Conservation (phyloP, 2,797 vertebrate genomes). For the Rachycentron canadum region DNA sequence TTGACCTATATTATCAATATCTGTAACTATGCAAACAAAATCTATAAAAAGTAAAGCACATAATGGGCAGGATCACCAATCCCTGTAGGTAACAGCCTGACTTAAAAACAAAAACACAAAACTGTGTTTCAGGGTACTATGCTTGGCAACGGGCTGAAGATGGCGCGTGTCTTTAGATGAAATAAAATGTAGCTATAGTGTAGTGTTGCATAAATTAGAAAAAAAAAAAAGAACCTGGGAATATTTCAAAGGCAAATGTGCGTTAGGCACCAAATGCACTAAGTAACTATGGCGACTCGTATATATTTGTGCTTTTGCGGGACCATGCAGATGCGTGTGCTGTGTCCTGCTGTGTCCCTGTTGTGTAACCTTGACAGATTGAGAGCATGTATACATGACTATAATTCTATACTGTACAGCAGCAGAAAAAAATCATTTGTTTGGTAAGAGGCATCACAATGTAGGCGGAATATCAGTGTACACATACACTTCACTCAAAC, state of each 20-base stretch:
- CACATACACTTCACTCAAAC: neutral
- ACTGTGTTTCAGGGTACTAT: neutral
- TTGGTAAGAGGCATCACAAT: slow-evolving; percentile 39
- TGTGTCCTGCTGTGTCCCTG: slow-evolving; percentile 28
- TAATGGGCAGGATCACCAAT: neutral
- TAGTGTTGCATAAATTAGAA: slow-evolving; percentile 23
- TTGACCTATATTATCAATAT: neutral
- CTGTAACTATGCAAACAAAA: neutral
- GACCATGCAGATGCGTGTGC: slow-evolving; percentile 26
- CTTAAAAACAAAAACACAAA: neutral
- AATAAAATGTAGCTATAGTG: slow-evolving; percentile 15
- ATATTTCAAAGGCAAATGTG: slow-evolving; percentile 51
- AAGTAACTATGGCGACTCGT: slow-evolving; percentile 21
- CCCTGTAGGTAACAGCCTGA: neutral
- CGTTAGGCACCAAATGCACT: slow-evolving; percentile 43
- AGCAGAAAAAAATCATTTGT: slow-evolving; percentile 39
- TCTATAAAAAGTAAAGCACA: neutral
- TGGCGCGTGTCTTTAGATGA: slow-evolving; percentile 12
- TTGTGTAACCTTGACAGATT: slow-evolving; percentile 72
- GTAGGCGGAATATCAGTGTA: slow-evolving; percentile 58
- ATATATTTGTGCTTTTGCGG: slow-evolving; percentile 29
- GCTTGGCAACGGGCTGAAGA: slow-evolving; percentile 5
- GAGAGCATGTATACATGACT: slow-evolving; percentile 57
- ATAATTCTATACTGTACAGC: slow-evolving; percentile 37
- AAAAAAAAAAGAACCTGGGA: slow-evolving; percentile 22